These are phyloP conservation scores for Leptosomus discolor DNA, from an alignment of 2,113 vertebrate genomes.

Conservation along the genomic window DNA sequence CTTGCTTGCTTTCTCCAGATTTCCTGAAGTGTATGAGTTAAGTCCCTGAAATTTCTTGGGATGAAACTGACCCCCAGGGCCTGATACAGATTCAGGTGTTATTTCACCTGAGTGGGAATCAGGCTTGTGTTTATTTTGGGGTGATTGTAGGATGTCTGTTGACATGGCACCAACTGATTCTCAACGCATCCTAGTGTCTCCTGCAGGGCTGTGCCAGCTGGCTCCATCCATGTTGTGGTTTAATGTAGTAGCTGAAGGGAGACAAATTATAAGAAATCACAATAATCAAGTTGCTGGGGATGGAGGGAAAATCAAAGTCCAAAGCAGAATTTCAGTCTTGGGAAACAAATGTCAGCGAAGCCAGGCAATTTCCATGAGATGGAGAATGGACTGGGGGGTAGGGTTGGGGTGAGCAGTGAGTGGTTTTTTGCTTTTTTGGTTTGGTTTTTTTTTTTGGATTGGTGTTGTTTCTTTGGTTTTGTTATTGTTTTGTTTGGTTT, in stretches of 20 bases:
- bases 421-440: fast-evolving
- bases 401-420: fast-evolving
- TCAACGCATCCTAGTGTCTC: neutral
- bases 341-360: constrained; percentile 24
- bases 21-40: neutral
- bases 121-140: neutral
- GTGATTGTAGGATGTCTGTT: neutral
- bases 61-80: neutral
- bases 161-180: neutral
- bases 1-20: neutral
- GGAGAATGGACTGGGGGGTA: neutral
- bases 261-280: constrained; percentile 10
- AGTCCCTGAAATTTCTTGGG: neutral
- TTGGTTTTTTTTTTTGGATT: neutral
- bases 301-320: constrained; percentile 20
- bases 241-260: constrained; percentile 29
- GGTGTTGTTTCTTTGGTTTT: neutral
- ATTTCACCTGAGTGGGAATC: neutral
- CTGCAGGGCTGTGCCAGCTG: neutral
- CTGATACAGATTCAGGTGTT: neutral
- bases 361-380: neutral
- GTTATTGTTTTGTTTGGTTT: neutral
- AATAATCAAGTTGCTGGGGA: constrained; percentile 31
- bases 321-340: constrained; percentile 36
- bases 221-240: neutral